phyloP scores from a whole-genome alignment of 2,888 invertebrate species.

The Plemyria rubiginata region DNA sequence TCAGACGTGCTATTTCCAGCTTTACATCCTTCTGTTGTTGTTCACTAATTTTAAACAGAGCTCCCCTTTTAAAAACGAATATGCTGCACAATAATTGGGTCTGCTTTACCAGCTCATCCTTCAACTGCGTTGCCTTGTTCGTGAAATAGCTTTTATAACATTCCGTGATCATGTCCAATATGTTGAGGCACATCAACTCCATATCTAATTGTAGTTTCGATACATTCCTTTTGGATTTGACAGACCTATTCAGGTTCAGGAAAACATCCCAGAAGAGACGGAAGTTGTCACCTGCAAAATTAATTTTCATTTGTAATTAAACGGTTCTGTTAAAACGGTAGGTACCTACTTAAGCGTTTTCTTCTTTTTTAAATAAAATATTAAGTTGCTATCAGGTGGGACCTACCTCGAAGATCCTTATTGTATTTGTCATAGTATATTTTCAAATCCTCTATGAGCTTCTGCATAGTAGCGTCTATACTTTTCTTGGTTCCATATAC shows the following conservation, averaged over 20 bases:
- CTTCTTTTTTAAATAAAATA: neutral
- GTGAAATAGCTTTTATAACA: conserved; percentile 49
- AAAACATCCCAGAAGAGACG: conserved; percentile 37
- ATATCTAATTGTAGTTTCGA: conserved; percentile 61
- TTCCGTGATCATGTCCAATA: conserved; percentile 60
- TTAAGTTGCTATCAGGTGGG: no score
- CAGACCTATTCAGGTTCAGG: conserved; percentile 22
- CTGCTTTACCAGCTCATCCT: conserved; percentile 46
- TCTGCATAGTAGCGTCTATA: conserved; percentile 48
- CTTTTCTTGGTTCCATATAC: conserved; percentile 62
- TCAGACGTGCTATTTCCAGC: conserved; percentile 65
- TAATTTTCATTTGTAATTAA: no score
- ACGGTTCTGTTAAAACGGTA: no score
- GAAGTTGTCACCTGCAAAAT: conserved; percentile 46
- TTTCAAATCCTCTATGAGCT: conserved; percentile 39
- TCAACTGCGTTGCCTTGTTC: conserved; percentile 37
- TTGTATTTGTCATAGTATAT: conserved; percentile 33
- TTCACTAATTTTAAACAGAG: conserved; percentile 62
- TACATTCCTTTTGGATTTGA: conserved; percentile 43
- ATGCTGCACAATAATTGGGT: conserved; percentile 51
- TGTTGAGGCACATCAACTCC: conserved; percentile 54
- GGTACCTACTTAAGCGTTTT: no score
- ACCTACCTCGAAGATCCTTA: conserved; percentile 37
- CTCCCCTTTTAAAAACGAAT: conserved; percentile 43
- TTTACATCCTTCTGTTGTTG: conserved; percentile 69